These are phyloP conservation scores for Phenacoccus solenopsis DNA, from an alignment of 1,140 invertebrate species.

Conservation along the genomic window DNA sequence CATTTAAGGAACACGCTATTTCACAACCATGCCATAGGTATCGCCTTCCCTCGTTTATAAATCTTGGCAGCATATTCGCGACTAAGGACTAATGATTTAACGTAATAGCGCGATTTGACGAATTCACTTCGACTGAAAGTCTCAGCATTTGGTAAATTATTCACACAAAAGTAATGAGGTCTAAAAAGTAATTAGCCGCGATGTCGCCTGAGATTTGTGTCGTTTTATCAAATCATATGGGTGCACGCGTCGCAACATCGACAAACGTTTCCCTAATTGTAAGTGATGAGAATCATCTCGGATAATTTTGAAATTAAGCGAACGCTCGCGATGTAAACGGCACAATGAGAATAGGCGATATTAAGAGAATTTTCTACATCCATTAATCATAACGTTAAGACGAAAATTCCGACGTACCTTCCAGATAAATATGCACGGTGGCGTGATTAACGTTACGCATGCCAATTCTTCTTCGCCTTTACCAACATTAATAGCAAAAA, in stretches of 20 bases:
- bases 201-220: not conserved
- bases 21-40: too few relatives aligned
- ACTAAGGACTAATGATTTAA: not conserved
- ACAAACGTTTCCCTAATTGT: not conserved
- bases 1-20: too few relatives aligned
- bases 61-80: too few relatives aligned
- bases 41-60: too few relatives aligned
- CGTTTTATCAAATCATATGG: conserved; percentile 2
- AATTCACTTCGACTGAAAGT: not conserved
- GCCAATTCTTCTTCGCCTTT: too few relatives aligned
- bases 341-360: not conserved
- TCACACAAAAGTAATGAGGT: not conserved
- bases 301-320: not conserved
- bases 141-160: not conserved
- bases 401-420: too few relatives aligned
- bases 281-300: not conserved
- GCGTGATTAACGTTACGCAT: not conserved
- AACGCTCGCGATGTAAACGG: not conserved
- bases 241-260: not conserved
- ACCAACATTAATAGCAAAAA: not conserved
- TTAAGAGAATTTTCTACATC: not conserved
- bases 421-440: too few relatives aligned
- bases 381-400: not conserved
- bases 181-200: not conserved
- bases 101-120: not conserved